Evolutionary conservation across 2,797 vertebrate genomes (phyloP), one percentile per base, ranked within the genome.

Genomic region (Otolemur crassicaudatus): DNA sequence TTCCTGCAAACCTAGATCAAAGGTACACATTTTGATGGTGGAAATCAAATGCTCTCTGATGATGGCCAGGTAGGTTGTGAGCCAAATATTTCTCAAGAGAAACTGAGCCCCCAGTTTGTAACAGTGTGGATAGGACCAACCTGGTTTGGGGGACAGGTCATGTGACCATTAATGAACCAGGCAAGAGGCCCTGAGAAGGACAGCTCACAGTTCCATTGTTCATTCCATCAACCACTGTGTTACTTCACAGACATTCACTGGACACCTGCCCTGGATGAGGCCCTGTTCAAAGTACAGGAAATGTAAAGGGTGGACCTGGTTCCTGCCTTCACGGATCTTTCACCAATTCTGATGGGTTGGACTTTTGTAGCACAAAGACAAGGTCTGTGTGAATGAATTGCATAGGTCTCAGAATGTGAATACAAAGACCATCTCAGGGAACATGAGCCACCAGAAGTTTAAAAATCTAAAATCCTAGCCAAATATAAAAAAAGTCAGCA

Each of bases 1-100:
- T 91, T 83, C 29, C 88, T 94, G 69, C 34, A 92, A 81, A 93
- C 2, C 73, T 81, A 80, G 25, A 25, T 85, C 58, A 88, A 34
- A 23, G 31, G 37, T 83, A 49, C 17, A 12, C 67, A 84, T 37
- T 80, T 90, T 93, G 40, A n/a, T 87, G 61, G n/a, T 76, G 14
- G 67, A 82, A 80, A 82, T 56, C 25, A 49, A 82, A 43, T 91
- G 19, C 5, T 96, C 92, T 87, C 70, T 87, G 31, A 27, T 46
- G 53, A 77, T 72, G 19, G 20, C 4, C 25, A 4, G 23, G 2
- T 20, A 61, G 23, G 25, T 37, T 87, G 5, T 67, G n/a, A 91
- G 63, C 77, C 29, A 43, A 1, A 81, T 95, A 72, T 91, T 95
- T 90, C 46, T 60, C 65, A 29, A 73, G 69, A 75, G 46, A 87